Evolutionary conservation across 2,888 invertebrate species (phyloP).

Genomic region (Augiades crinisus): DNA sequence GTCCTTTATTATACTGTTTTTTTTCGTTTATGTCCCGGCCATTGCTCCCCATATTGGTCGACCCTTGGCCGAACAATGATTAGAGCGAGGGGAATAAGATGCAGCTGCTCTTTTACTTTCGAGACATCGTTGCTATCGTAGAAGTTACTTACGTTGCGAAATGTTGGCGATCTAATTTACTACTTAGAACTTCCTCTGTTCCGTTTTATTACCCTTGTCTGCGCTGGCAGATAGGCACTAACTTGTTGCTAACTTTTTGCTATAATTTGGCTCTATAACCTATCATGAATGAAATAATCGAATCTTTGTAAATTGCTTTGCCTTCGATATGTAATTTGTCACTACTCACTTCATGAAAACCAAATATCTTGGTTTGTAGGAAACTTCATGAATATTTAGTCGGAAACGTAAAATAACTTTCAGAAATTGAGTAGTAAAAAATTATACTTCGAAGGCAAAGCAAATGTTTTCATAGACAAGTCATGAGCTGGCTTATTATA

Average conservation of each 20-base stretch:
- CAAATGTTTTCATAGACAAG: background rate
- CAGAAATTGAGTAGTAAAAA: too few relatives aligned
- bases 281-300: too few relatives aligned
- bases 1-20: conserved; percentile 51
- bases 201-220: conserved; percentile 12
- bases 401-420: too few relatives aligned
- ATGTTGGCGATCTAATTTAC: conserved; percentile 20
- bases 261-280: background rate
- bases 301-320: too few relatives aligned
- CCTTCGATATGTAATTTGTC: background rate
- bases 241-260: background rate
- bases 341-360: background rate
- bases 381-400: background rate
- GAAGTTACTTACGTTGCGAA: conserved; percentile 53
- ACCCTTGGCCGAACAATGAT: conserved; percentile 75
- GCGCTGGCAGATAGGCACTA: background rate
- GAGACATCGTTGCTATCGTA: conserved; percentile 51
- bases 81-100: conserved; percentile 66
- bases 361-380: background rate
- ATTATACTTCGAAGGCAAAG: too few relatives aligned
- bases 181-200: conserved; percentile 8
- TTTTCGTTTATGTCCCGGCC: conserved; percentile 55
- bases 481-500: too few relatives aligned
- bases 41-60: conserved; percentile 71
- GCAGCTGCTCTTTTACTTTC: conserved; percentile 76